Base-by-base conservation (phyloP, 1,140 invertebrate species). In the Lordiphosa stackelbergi region DNA sequence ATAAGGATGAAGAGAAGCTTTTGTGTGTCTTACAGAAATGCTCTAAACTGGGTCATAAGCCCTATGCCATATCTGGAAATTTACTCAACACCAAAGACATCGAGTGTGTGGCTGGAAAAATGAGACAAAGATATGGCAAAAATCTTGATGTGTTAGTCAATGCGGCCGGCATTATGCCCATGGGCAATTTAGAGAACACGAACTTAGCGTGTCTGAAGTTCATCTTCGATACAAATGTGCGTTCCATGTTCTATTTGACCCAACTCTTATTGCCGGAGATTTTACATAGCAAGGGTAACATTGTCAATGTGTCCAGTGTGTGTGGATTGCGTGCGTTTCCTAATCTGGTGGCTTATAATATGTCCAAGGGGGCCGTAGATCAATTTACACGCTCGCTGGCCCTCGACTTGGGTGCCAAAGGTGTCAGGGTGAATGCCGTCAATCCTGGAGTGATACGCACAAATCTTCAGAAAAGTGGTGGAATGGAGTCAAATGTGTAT, bases 361-460 rank as follows among this genome's bases (percentile, higher is more conserved):
- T 96, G 85, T 96, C 94, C 6, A 97, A 98, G 89, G 90, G 94
- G 41, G 93, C 95, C 3, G 86, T 97, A 0, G 96, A 97, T 88
- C 96, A 97, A 83, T 91, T 98, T 42, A 97, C 96, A 1, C 90
- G 93, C 71, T 95, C 94, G 73, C 88, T 91, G n/a, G 93, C 93
- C 24, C 89, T 96, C 66, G 95, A 96, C 85, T 87, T 96, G n/a
- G 94, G 93, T 3, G 64, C 90, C 0, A 94, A 95, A 88, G 91
- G 93, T 66, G 92, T 97, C 0, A 88, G 96, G 66, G 95, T 96
- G 0, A 97, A 97, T 88, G 90, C 91, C 69, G 94, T 96, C 0
- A 95, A 95, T 88, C 95, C 95, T 41, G 94, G 91, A 51, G 92
- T 94, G 2, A 90, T 93, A 58, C 66, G 92, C 2, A 96, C 94